Base-by-base conservation (phyloP, 2,888 invertebrate genomes). In the Quadriops clusia region DNA sequence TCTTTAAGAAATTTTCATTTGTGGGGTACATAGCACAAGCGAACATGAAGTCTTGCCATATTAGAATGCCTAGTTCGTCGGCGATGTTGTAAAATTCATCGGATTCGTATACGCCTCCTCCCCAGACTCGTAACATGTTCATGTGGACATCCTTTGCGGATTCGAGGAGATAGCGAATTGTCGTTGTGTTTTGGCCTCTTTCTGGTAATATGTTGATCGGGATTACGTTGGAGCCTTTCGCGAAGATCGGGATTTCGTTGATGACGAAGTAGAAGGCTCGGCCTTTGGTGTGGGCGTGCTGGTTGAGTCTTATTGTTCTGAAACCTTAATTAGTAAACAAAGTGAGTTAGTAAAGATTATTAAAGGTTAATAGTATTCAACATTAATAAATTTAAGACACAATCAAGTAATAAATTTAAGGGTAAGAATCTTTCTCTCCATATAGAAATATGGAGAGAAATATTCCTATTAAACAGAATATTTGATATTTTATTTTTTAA, bases 21-120 rank as follows among this genome's bases (percentile, higher is more conserved):
- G 73, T 69, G 0, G 95, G 95, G 60, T 98, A 98, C 79, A 97
- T 82, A 11, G 84, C 74, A 53, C 91, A 94, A 0, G 94, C 95
- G 56, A 94, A 98, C 78, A 94, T 86, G 53, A 95, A 77, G 58
- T 98, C 97, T 58, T 98, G 95, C 95, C 95, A 98, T 32, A 98
- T 77, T 48, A 97, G 66, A 25, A 97, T 79, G 1, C 97, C 97
- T 28, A 83, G 64, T 50, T 81, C 70, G 54, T 97, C 94, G 32
- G 91, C 87, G 17, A 78, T 56, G 39, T 77, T 66, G 56, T 97
- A 98, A 59, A 97, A 94, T 33, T 72, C 69, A 43, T 94, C 85
- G 0, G 80, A 77, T 54, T 95, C 95, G 50, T 95, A 98, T 0
- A 89, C 64, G 0, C 94, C 97, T n/a, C 97, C 97, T 14, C 97